These are phyloP conservation scores for Drosophila serrata DNA, from an alignment of 1,140 invertebrate species.

Conservation along the genomic window DNA sequence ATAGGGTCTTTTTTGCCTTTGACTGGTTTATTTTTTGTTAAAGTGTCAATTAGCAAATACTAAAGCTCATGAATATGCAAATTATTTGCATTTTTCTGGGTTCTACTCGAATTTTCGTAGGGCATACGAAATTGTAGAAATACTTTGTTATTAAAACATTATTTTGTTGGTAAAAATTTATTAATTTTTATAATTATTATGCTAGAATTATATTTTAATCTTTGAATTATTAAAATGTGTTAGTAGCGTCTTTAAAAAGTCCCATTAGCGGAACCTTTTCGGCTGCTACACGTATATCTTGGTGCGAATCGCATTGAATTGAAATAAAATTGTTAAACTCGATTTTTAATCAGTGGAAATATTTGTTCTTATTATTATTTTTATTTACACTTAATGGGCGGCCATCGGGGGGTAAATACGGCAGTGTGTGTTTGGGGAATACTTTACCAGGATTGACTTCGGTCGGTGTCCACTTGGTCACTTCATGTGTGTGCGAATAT, in stretches of 20 bases:
- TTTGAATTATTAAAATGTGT: background rate
- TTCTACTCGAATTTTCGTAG: conserved; percentile 1
- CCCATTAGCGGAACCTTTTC: conserved; percentile 10
- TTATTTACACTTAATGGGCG: conserved; percentile 32
- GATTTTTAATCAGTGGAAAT: conserved; percentile 65
- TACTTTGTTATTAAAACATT: background rate
- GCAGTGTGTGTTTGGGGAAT: conserved; percentile 48
- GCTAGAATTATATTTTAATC: background rate
- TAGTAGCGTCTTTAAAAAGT: conserved; percentile 17
- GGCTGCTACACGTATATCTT: conserved; percentile 5
- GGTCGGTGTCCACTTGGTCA: conserved; percentile 59
- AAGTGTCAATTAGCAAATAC: conserved; percentile 82
- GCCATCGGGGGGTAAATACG: background rate
- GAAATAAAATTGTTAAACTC: conserved; percentile 55
- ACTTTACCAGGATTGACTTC: conserved; percentile 67
- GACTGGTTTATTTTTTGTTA: conserved; percentile 56
- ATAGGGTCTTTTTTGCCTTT: conserved; percentile 40
- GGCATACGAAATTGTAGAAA: conserved; percentile 21
- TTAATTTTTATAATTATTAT: too few relatives aligned
- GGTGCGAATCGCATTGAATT: conserved; percentile 33
- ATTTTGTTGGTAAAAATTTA: background rate
- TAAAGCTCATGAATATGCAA: conserved; percentile 82
- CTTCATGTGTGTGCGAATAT: conserved; percentile 55
- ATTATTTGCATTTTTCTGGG: conserved; percentile 48
- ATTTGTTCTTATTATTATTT: conserved; percentile 58